Conservation (phyloP, 2,888 invertebrate species). For the Ryuthela nishihirai region DNA sequence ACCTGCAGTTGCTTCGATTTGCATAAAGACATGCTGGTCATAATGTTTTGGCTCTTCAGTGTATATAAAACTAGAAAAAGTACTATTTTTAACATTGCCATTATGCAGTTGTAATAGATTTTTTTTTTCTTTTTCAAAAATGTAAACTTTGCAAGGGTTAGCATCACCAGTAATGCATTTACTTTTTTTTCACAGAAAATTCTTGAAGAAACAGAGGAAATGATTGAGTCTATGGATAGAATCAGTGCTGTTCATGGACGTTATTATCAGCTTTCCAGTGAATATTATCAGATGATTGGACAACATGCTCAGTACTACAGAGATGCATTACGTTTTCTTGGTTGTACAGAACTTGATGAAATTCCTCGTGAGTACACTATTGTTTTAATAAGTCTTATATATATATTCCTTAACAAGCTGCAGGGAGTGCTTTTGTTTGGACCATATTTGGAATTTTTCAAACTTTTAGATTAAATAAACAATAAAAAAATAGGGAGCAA, state of each 20-base stretch:
- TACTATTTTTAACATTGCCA: neutral
- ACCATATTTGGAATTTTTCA: too few species aligned
- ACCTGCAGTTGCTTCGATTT: too few species aligned
- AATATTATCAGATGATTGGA: conserved; percentile 77
- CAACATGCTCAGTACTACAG: conserved; percentile 94
- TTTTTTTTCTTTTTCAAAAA: conserved; percentile 11
- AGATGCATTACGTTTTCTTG: conserved; percentile 75
- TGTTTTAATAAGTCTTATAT: too few species aligned
- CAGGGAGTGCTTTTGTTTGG: too few species aligned
- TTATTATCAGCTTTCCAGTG: conserved; percentile 88
- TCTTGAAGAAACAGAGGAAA: conserved; percentile 78
- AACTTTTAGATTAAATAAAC: too few species aligned
- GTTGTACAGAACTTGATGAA: conserved; percentile 67
- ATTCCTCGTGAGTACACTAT: conserved; percentile 56
- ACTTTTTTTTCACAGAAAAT: conserved; percentile 54
- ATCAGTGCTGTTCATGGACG: conserved; percentile 89
- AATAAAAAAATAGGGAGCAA: too few species aligned
- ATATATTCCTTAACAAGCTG: too few species aligned
- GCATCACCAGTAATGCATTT: too few species aligned
- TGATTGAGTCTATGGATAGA: conserved; percentile 84
- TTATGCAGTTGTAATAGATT: neutral
- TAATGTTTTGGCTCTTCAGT: too few species aligned
- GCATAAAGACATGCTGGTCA: too few species aligned
- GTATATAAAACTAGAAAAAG: too few species aligned
- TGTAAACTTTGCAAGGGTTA: conserved; percentile 51